A percentile compares a stretch with the other conserved stretches of the same genome.
Evolutionary conservation across 2,797 vertebrate genomes (phyloP).

Genomic region (Scolopax bukidnonensis): DNA sequence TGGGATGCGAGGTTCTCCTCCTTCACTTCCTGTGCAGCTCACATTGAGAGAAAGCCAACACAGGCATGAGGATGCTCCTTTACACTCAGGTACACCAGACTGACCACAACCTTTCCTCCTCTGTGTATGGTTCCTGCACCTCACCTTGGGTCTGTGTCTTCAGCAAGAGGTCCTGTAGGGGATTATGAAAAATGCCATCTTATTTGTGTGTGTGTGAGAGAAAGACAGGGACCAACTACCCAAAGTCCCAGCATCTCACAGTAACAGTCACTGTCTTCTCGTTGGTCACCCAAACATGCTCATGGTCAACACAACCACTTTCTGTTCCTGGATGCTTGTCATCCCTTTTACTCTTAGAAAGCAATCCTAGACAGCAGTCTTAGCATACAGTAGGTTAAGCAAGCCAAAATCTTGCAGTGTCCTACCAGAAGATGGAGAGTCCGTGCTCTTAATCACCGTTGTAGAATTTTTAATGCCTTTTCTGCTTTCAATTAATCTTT

Average conservation of each 20-base stretch:
- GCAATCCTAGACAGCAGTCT: background rate
- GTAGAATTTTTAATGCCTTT: background rate
- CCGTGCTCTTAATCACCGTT: background rate
- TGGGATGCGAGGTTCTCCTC: background rate
- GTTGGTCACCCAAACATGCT: background rate
- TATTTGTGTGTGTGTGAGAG: background rate
- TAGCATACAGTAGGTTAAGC: background rate
- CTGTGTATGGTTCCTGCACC: background rate
- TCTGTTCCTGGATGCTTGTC: background rate
- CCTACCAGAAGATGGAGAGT: background rate
- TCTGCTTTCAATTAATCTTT: constrained; percentile 53
- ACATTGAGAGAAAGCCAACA: background rate
- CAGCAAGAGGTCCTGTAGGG: background rate
- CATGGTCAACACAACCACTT: background rate
- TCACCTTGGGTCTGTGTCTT: background rate
- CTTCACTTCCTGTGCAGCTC: background rate
- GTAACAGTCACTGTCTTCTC: background rate
- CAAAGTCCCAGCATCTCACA: background rate
- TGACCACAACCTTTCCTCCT: background rate
- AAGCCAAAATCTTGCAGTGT: background rate
- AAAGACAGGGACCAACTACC: background rate
- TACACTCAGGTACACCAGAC: background rate
- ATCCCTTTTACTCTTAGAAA: background rate
- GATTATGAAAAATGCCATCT: background rate
- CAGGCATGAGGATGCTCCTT: background rate